Evolutionary conservation across 2,113 vertebrate species (phyloP), one percentile per base, ranked within the genome.

Genomic region (Syrrhaptes paradoxus): DNA sequence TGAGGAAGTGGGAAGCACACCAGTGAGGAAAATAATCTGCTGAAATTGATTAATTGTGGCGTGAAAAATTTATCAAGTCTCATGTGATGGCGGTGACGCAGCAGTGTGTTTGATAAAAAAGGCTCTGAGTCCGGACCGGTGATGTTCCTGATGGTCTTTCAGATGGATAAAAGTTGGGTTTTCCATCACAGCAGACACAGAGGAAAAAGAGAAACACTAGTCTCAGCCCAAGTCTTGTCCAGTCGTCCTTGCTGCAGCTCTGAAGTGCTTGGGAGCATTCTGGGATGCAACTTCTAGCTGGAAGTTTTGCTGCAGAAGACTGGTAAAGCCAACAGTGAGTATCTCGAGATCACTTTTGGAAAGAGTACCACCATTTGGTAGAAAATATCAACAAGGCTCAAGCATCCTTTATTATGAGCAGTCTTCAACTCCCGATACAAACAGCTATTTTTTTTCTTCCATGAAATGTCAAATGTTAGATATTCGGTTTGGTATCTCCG

Each of bases 171-270:
- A 87, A 89, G 38, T 14, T 63, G 34, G 0, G 31, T 51, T 62
- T 89, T 38, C 18, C 65, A 48, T 10, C 0, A 1, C 62, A 87
- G n/a, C 28, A 68, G 26, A 36, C 49, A 49, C 4, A 54, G 8
- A 85, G 22, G 49, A 68, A 61, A 86, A 86, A 43, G 26, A 41
- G 14, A 45, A 91, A 57, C 6, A 41, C 20, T n/a, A 34, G 7
- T 8, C 6, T 36, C 62, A 66, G n/a, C 22, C 15, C 0, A 1
- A 59, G 65, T 54, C 66, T 57, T 43, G 38, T 31, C n/a, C 58
- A 49, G 26, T 17, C 1, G 1, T 63, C 58, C 0, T 2, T 1
- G 0, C 51, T 32, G 24, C 0, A 2, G 52, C 59, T 68, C 65
- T 52, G 59, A 89, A 87, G 70, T 1, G 4, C 68, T 31, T 57